Evolutionary conservation across 2,888 invertebrate genomes (phyloP), one percentile per base, ranked within the genome.

Genomic region (Erebia palarica): DNA sequence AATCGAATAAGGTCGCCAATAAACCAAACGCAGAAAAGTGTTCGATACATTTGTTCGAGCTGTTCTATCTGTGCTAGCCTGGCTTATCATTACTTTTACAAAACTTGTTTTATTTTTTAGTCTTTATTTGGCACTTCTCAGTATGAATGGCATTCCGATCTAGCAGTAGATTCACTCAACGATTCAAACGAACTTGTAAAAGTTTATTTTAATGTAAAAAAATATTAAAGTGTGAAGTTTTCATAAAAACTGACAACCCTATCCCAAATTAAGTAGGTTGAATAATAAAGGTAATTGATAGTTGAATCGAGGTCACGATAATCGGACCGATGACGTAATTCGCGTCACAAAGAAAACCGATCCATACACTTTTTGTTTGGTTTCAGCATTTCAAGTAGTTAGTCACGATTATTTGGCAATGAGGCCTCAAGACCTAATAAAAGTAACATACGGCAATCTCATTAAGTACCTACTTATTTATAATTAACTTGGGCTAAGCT

Each of bases 261-360:
- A 44, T 44, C 7, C 11, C 61, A 61, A 44, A 16, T 44, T 44
- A 61, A 61, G 16, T 60, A 60, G n/a, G 44, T 18, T n/a, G n/a
- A n/a, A n/a, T n/a, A n/a, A n/a, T n/a, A n/a, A n/a, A n/a, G n/a
- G n/a, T n/a, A n/a, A n/a, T 13, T 47, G 61, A 61, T 44, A 61
- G 61, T 47, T 11, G 61, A 44, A 47, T 61, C 18, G 61, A 44
- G 61, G 61, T 61, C 61, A 18, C 18, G 13, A 47, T 60, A 60
- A 61, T 44, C 18, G 61, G 8, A 18, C 13, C 13, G 61, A 11
- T 61, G 61, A 61, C 61, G 61, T 61, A 16, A 61, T 44, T 44
- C 11, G 61, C 61, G 61, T 61, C 61, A 61, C 61, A 44, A 61
- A 61, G 61, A 47, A 61, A 16, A 16, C 61, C 13, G 61, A 61